A percentile compares a stretch with the other conserved stretches of the same genome.
phyloP scores from a whole-genome alignment of 2,113 vertebrate species.

The rat (Rattus norvegicus) region GRCr8 NC_086040.1:21008001-21008500 shows the following conservation, averaged over 20 bases:
- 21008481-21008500: background rate
- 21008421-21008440: rapidly evolving
- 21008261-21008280: background rate
- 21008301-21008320: background rate
- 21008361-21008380: background rate
- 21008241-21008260: background rate
- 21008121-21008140: background rate
- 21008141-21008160: background rate
- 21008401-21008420: background rate
- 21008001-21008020: background rate
- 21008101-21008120: background rate
- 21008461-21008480: background rate
- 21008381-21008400: background rate
- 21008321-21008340: background rate
- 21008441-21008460: background rate
- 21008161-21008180: background rate
- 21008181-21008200: background rate
- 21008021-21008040: background rate
- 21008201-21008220: background rate
- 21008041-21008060: no score
- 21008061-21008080: background rate
- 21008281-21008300: background rate
- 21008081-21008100: background rate
- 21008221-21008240: background rate
- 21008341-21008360: background rate